Base-by-base conservation (phyloP, 1,140 invertebrate species). In the Drosophila nannoptera region DNA sequence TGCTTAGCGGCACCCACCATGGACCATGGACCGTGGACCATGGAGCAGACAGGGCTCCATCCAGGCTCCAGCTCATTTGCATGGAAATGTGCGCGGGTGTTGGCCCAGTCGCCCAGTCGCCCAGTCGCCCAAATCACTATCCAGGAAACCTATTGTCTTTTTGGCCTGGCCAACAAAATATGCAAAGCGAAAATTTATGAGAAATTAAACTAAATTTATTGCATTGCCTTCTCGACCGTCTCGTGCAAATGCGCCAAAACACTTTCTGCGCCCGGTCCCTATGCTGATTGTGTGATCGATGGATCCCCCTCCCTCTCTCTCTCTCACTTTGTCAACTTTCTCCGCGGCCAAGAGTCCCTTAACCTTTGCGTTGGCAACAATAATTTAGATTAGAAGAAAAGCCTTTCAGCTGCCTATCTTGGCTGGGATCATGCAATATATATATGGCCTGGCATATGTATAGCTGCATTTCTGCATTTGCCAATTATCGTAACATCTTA, bases 181-280 rank as follows among this genome's bases (percentile, higher is more conserved):
- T 86, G 81, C 81, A 86, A 86, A 86, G 81, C 73, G 59, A 33
- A 86, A 86, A 86, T 86, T 86, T 86, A 86, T 86, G 81, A 81
- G 81, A 86, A 86, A 86, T 86, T 86, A 86, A 86, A 86, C 67
- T 81, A 77, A 86, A 86, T 86, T 86, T 86, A 86, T 86, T 86
- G 82, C 81, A 58, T 74, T 72, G 81, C 81, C 73, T 73, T 72
- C 86, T 72, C 50, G 52, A 59, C 53, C 49, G 46, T 58, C 48
- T 60, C 36, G 62, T 59, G 53, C 65, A 62, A 16, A 59, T 75
- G 53, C 35, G 31, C 12, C 33, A 14, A 68, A 77, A 82, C 78
- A 84, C 78, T 83, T 78, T 83, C 78, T 76, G 62, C 9, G 12
- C 38, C 58, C 61, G 52, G 72, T 83, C 80, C 80, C 80, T 76